phyloP scores from a whole-genome alignment of 2,113 vertebrate genomes.

The cat (Felis catus) region DNA sequence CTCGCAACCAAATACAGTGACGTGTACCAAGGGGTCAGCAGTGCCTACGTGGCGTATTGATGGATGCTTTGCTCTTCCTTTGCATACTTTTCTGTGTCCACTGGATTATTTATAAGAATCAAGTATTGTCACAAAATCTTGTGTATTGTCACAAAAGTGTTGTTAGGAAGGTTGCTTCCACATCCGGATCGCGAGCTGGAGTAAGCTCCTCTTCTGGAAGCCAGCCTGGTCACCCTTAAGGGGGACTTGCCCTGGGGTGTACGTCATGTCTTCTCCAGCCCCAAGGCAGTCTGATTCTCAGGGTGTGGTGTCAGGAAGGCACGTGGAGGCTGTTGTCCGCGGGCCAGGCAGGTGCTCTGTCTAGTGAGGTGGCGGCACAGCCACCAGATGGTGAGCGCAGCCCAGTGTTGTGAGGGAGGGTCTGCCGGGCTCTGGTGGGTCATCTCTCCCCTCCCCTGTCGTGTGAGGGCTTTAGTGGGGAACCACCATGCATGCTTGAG shows the following conservation, averaged over 20 bases:
- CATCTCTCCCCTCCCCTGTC: fast-evolving
- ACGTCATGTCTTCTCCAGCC: too few species aligned
- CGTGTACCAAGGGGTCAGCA: fast-evolving
- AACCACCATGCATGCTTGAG: fast-evolving
- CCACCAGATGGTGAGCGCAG: neutral
- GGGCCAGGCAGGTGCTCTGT: fast-evolving
- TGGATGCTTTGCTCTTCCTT: neutral
- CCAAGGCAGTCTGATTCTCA: neutral
- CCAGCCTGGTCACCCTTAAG: fast-evolving
- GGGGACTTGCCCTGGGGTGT: fast-evolving
- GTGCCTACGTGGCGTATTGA: fast-evolving
- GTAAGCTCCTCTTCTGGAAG: fast-evolving
- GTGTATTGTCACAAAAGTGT: too few species aligned
- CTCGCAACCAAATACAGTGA: neutral
- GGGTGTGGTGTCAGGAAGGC: too few species aligned
- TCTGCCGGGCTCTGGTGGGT: neutral
- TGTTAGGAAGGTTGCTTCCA: neutral
- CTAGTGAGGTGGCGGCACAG: neutral
- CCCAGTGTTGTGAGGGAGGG: neutral
- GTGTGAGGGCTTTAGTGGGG: fast-evolving
- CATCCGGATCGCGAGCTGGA: neutral
- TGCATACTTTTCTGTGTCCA: neutral
- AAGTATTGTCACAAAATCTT: too few species aligned
- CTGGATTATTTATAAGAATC: neutral
- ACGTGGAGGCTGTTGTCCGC: fast-evolving